Conservation (phyloP, 2,797 vertebrate genomes). For the Sebastes miniatus region DNA sequence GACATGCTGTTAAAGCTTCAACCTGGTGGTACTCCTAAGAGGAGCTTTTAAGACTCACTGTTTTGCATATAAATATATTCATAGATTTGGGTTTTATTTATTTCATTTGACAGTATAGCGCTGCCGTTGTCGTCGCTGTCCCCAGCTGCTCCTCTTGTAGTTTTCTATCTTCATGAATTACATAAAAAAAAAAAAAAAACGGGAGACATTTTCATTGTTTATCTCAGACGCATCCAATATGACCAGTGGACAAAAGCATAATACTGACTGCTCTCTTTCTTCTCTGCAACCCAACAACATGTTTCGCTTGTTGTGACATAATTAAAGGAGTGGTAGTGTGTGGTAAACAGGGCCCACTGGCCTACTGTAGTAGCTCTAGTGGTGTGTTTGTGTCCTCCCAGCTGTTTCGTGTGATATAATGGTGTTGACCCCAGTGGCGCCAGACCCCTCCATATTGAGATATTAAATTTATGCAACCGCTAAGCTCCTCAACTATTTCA, state of each 20-base stretch:
- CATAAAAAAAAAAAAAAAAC: conserved; percentile 19
- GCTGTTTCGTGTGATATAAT: conserved; percentile 66
- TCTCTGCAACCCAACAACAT: neutral
- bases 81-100: conserved; percentile 43
- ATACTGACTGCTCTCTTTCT: neutral
- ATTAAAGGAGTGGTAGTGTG: conserved; percentile 34
- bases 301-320: conserved; percentile 27
- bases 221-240: neutral
- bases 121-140: neutral
- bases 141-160: neutral
- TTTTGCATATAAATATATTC: conserved; percentile 59
- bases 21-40: conserved; percentile 47
- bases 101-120: conserved; percentile 44
- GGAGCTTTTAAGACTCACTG: conserved; percentile 53
- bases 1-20: conserved; percentile 46
- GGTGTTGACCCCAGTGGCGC: conserved; percentile 61
- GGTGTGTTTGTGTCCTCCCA: conserved; percentile 26
- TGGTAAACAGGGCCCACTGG: conserved; percentile 27
- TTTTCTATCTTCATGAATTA: neutral
- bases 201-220: neutral
- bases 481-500: conserved; percentile 65
- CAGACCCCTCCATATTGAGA: conserved; percentile 54
- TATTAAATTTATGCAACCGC: conserved; percentile 73
- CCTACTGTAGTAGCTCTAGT: conserved; percentile 1
- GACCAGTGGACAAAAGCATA: conserved; percentile 21